These are phyloP conservation scores for Pseudoatta argentina DNA, from an alignment of 1,140 invertebrate species.

Conservation along the genomic window DNA sequence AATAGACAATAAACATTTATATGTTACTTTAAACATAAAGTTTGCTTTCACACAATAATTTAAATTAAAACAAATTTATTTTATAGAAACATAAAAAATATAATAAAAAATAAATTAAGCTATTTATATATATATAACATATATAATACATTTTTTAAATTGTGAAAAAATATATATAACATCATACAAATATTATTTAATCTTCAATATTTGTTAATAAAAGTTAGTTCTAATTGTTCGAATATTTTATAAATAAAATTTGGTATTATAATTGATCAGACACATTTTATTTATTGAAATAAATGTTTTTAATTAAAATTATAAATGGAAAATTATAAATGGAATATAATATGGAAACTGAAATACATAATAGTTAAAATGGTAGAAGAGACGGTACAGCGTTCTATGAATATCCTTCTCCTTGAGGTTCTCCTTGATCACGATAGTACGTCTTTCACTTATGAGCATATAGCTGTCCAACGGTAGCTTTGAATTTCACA, in stretches of 20 bases:
- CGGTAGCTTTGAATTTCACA: conserved; percentile 71
- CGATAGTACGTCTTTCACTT: conserved; percentile 61
- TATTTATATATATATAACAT: not conserved
- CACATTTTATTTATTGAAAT: not conserved
- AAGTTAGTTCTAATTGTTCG: not conserved
- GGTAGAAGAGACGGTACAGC: conserved; percentile 45
- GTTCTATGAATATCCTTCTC: not conserved
- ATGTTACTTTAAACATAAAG: not conserved
- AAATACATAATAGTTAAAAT: conserved; percentile 35
- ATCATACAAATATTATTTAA: not conserved
- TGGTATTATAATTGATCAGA: not conserved
- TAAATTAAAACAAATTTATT: conserved; percentile 23
- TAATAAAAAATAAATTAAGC: not conserved
- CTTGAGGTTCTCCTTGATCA: conserved; percentile 64
- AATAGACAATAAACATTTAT: not conserved
- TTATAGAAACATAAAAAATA: conserved; percentile 2
- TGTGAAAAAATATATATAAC: not conserved
- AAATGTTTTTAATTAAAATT: not conserved
- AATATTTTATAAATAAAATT: not conserved
- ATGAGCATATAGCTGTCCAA: conserved; percentile 62
- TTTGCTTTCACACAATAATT: not conserved
- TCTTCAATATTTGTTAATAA: not conserved
- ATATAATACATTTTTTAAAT: not conserved
- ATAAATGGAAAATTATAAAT: conserved; percentile 22
- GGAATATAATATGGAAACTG: not conserved